Percentiles rank a stretch among this genome's conserved stretches.
These are phyloP conservation scores for Plagodis dolabraria DNA, from an alignment of 2,888 invertebrate genomes.

Conservation along the genomic window DNA sequence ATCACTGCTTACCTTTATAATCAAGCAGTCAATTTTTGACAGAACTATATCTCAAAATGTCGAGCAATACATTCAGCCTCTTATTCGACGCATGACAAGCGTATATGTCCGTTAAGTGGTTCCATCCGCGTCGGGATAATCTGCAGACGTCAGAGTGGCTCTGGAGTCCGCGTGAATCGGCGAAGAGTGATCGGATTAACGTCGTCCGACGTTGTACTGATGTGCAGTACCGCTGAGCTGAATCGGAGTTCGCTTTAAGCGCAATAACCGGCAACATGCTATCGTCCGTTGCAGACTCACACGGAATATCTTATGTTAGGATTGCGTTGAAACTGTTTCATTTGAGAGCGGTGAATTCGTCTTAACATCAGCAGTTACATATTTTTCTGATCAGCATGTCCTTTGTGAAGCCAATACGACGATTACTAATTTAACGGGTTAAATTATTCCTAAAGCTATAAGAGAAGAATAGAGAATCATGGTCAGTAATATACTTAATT, in stretches of 20 bases:
- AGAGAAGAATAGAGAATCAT: no score
- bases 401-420: no score
- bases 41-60: no score
- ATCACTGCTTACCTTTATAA: background rate
- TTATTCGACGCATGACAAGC: slow-evolving; percentile 1
- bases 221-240: slow-evolving; percentile 16
- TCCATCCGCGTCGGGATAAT: slow-evolving; percentile 52
- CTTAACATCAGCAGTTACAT: no score
- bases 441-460: no score
- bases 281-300: slow-evolving; percentile 15
- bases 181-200: slow-evolving; percentile 47
- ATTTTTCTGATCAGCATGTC: no score
- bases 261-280: slow-evolving; percentile 25
- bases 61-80: background rate
- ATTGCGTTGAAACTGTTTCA: no score
- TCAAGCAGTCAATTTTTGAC: no score
- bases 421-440: no score
- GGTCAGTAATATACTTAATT: no score
- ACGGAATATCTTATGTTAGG: background rate
- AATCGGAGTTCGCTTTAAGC: slow-evolving; percentile 11
- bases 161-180: slow-evolving; percentile 49
- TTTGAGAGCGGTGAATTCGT: no score
- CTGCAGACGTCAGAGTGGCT: slow-evolving; percentile 50
- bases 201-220: slow-evolving; percentile 34
- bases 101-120: slow-evolving; percentile 47